Evolutionary conservation across 2,888 invertebrate species (phyloP), one percentile per base, ranked within the genome.

Genomic region (Hofmannophila pseudospretella): DNA sequence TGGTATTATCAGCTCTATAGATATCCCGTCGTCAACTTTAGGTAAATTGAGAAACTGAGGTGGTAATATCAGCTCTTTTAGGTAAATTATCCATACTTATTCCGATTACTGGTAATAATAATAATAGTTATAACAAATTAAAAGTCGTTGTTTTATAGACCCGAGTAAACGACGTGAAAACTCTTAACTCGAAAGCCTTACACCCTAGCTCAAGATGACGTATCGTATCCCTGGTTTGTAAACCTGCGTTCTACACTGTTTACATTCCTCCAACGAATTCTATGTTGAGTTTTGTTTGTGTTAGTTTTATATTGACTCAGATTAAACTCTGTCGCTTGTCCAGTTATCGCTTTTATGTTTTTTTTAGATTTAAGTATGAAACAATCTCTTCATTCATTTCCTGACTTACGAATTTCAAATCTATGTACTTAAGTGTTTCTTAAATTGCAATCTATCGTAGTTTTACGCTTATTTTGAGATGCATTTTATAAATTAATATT

Each of bases 191-290:
- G n/a, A n/a, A n/a, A n/a, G n/a, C n/a, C n/a, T n/a, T n/a, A n/a
- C n/a, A n/a, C n/a, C n/a, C n/a, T n/a, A n/a, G n/a, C n/a, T n/a
- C n/a, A n/a, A n/a, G n/a, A n/a, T n/a, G n/a, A n/a, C n/a, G n/a
- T n/a, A n/a, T 16, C 16, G 3, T 16, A 16, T 16, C 16, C 16
- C 16, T 16, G 3, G 16, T 16, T 16, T 16, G 16, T 16, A 16
- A 16, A 16, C 5, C 16, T 16, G 16, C 16, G 73, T 77, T 77
- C 19, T 32, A 70, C 70, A 76, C 77, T 82, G 74, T 84, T 84
- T 80, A 85, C 85, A 85, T 85, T 85, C 85, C 85, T 78, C 76
- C 77, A 74, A 72, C 71, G 69, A 79, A 75, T 70, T 67, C 74
- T 75, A 79, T 76, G 81, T 84, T 82, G 77, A 76, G 70, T 82